A percentile compares a stretch with the other conserved stretches of the same genome.
phyloP scores from a whole-genome alignment of 92 coral and sea anemone species.

The Meandrina meandrites region DNA sequence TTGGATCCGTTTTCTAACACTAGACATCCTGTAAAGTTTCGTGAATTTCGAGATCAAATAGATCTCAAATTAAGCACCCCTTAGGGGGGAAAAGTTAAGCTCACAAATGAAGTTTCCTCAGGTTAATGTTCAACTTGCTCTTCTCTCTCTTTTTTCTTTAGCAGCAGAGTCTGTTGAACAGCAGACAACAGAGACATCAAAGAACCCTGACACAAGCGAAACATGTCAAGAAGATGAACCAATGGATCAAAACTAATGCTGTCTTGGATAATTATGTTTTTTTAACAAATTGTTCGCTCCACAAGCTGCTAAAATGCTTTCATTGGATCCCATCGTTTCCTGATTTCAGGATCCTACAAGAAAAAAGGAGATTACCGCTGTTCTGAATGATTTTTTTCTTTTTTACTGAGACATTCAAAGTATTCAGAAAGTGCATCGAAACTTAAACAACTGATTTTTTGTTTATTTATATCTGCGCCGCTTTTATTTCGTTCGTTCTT shows the following conservation, averaged over 20 bases:
- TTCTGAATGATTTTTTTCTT: background rate
- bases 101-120: too few relatives aligned
- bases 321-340: background rate
- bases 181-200: constrained; percentile 21
- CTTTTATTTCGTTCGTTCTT: background rate
- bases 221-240: constrained; percentile 34
- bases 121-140: too few relatives aligned
- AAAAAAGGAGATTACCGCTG: background rate
- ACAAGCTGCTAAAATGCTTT: background rate
- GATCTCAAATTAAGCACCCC: too few relatives aligned
- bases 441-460: background rate
- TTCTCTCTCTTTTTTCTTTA: background rate
- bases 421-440: background rate
- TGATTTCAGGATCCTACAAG: background rate
- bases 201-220: constrained; percentile 1
- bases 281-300: background rate
- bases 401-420: background rate
- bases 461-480: background rate
- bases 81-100: too few relatives aligned
- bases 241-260: constrained; percentile 53
- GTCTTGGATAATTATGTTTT: background rate
- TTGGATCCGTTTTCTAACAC: too few relatives aligned
- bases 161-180: background rate
- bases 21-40: too few relatives aligned
- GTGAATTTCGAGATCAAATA: too few relatives aligned